Conservation (phyloP, 1,140 invertebrate species). For the Mylabris phalerata region DNA sequence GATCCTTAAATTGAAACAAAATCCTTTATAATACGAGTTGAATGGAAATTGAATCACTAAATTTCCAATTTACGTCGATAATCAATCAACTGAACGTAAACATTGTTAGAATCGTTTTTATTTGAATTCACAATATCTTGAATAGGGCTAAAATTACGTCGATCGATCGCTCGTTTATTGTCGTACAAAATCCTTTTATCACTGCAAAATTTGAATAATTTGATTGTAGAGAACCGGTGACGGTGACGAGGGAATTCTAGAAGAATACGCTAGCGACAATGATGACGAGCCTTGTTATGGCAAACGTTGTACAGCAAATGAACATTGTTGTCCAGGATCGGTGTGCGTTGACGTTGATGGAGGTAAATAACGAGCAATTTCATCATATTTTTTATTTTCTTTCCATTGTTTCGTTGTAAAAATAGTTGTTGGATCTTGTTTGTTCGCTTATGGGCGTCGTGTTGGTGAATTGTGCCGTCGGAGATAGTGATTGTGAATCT, state of each 20-base stretch:
- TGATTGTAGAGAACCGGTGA: constrained; percentile 29
- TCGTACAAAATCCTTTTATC: no score
- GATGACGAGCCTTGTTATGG: constrained; percentile 57
- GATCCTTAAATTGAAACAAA: no score
- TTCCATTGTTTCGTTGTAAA: no score
- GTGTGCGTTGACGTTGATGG: constrained; percentile 68
- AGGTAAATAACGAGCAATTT: constrained; percentile 44
- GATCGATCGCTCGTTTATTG: no score
- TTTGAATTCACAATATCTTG: background rate
- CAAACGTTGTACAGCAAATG: constrained; percentile 61
- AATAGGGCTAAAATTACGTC: no score
- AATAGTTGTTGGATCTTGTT: constrained; percentile 59
- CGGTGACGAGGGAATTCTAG: constrained; percentile 37
- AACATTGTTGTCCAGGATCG: constrained; percentile 67
- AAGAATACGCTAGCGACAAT: constrained; percentile 39
- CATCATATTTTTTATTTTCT: no score
- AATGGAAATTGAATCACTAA: no score
- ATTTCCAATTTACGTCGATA: no score
- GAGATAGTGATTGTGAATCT: constrained; percentile 67
- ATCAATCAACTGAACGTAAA: no score
- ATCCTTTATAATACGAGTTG: no score
- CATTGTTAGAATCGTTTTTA: background rate
- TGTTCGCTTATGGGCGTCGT: constrained; percentile 64
- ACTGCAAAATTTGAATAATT: no score
- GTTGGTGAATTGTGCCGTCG: constrained; percentile 65